These are phyloP conservation scores for Arctocebus calabarensis DNA, from an alignment of 2,797 vertebrate species.

Conservation along the genomic window DNA sequence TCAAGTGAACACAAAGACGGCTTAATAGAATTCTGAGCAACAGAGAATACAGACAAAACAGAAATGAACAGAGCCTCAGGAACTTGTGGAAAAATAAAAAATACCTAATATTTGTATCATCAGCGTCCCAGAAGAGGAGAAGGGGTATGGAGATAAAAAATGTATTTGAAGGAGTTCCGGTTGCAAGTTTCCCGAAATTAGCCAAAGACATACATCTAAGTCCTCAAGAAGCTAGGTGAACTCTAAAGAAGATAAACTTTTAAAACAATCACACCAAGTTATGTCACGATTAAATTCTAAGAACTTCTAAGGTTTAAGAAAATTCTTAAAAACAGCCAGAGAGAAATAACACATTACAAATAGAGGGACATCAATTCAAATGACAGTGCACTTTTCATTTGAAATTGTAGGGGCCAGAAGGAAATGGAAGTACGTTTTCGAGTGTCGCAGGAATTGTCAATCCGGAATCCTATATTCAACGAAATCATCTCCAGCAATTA, in stretches of 20 bases:
- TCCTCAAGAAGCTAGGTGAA: not conserved
- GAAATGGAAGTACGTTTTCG: not conserved
- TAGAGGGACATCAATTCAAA: not conserved
- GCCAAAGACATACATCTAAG: not conserved
- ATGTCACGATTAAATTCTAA: not conserved
- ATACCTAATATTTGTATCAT: not conserved
- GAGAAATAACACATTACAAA: not conserved
- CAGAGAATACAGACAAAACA: not conserved
- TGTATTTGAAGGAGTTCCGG: not conserved
- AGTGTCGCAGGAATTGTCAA: not conserved
- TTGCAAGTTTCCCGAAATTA: not conserved
- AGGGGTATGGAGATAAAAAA: not conserved
- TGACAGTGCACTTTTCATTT: not conserved
- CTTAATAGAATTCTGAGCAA: not conserved
- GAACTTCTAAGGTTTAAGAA: not conserved
- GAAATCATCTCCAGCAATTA: not conserved
- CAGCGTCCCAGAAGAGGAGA: not conserved
- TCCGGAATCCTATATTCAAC: not conserved
- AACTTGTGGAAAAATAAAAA: not conserved
- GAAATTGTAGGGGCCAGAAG: not conserved
- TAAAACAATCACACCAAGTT: not conserved
- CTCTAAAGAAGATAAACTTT: not conserved
- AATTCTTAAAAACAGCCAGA: not conserved
- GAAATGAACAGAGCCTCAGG: not conserved
- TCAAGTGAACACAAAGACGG: not conserved